Evolutionary conservation across 2,797 vertebrate species (phyloP), one percentile per base, ranked within the genome.

Genomic region (Typhlichthys eigenmanni): DNA sequence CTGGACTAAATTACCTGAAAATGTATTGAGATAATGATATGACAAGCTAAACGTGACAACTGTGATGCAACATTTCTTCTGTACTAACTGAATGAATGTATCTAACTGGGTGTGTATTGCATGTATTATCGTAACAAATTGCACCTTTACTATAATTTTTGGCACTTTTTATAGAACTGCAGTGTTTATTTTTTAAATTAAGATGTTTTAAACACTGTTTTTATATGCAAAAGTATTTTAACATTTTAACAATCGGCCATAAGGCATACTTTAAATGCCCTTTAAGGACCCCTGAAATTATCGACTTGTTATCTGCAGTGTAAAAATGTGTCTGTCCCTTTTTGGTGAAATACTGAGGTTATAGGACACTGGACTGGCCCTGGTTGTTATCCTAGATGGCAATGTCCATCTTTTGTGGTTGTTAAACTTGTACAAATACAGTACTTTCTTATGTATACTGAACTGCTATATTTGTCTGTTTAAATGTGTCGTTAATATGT

Each of bases 131-230:
- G 3, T 58, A 58, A 67, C n/a, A 68, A 5, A 49, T 10, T 49
- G 58, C 64, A 75, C 54, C 11, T 58, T 6, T 10, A 1, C 53
- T 62, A 57, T 38, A 13, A 64, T 58, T 32, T 58, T 81, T 82
- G 64, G 71, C 71, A 80, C 76, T 82, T 77, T 57, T 74, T 46
- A 34, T 52, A 46, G 5, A 48, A 49, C 60, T 19, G 8, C 19
- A 8, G 45, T 24, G 5, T 32, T 32, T n/a, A n/a, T n/a, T 10
- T 2, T 17, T n/a, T 45, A 56, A 56, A 16, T 14, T 2, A 1
- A 38, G 14, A 45, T 14, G 14, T 8, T 13, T 12, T 56, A 13
- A 34, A 11, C 13, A 7, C 24, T 24, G 3, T 17, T 17, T 17
- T 53, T 53, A 19, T 53, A 29, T 7, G 24, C 24, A 12, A 11